phyloP scores from a whole-genome alignment of 2,113 vertebrate species.

The Gopherus evgoodei region DNA sequence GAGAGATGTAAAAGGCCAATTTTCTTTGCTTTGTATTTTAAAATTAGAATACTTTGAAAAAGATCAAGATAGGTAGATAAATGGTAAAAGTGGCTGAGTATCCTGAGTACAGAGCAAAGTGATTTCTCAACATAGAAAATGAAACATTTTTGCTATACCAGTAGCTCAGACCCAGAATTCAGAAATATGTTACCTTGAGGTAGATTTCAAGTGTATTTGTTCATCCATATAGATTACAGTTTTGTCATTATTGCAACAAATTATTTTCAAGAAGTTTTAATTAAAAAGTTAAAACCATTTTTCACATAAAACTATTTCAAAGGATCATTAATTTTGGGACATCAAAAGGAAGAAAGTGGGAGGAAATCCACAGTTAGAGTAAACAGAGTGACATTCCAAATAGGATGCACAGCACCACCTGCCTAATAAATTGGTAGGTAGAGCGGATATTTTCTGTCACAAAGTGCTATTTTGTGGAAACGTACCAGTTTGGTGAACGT shows the following conservation, averaged over 20 bases:
- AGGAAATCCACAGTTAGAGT: neutral
- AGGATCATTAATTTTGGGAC: neutral
- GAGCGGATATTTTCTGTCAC: neutral
- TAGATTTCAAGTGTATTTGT: neutral
- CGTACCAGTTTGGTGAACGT: neutral
- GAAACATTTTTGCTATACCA: neutral
- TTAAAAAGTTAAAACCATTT: neutral
- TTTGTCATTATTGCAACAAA: neutral
- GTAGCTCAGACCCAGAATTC: neutral
- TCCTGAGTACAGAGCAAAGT: neutral
- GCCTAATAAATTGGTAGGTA: neutral
- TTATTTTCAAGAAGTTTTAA: neutral
- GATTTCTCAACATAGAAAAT: neutral
- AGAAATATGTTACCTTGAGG: neutral
- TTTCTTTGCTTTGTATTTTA: neutral
- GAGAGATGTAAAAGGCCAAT: neutral
- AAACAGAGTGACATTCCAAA: neutral
- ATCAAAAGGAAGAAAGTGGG: neutral
- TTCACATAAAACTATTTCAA: neutral
- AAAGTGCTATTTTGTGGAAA: neutral
- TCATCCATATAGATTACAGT: neutral
- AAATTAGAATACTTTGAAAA: constrained; percentile 24
- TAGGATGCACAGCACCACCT: neutral
- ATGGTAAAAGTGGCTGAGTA: constrained; percentile 23
- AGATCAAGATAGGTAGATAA: neutral